These are phyloP conservation scores for Poicephalus gulielmi DNA, from an alignment of 2,113 vertebrate species.

Conservation along the genomic window DNA sequence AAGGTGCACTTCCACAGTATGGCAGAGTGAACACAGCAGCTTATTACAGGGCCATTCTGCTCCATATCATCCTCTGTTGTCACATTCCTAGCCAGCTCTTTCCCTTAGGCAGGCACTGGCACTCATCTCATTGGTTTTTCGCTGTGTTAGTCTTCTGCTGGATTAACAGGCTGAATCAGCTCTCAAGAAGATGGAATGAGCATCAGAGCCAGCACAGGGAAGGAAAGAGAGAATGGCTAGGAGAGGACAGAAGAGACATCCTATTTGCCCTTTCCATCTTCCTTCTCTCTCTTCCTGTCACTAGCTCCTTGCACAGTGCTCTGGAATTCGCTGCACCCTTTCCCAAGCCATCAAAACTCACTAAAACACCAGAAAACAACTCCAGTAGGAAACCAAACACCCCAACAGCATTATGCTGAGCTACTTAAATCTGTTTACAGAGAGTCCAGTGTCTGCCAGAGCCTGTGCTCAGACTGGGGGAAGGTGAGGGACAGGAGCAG, in stretches of 20 bases:
- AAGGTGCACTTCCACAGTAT: not conserved
- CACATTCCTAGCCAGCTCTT: not conserved
- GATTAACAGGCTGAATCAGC: slow-evolving; percentile 9
- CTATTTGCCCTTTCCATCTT: not conserved
- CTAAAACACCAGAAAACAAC: not conserved
- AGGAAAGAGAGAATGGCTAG: not conserved
- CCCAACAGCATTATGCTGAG: not conserved
- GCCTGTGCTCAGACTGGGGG: rapidly evolving
- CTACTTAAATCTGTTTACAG: not conserved
- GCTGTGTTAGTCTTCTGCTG: not conserved
- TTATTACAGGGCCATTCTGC: not conserved
- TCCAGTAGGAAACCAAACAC: not conserved
- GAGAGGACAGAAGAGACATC: not conserved
- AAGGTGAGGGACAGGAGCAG: not conserved
- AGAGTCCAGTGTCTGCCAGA: not conserved
- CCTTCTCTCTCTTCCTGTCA: not conserved
- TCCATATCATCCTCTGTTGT: not conserved
- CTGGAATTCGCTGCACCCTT: not conserved
- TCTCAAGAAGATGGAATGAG: not conserved
- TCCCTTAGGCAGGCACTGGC: not conserved
- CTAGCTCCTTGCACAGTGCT: not conserved
- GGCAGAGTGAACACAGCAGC: not conserved
- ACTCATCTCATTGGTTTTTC: not conserved
- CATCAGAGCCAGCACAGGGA: not conserved
- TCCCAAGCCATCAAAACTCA: not conserved